These are phyloP conservation scores for Battus philenor DNA, from an alignment of 1,140 invertebrate genomes.

Conservation along the genomic window DNA sequence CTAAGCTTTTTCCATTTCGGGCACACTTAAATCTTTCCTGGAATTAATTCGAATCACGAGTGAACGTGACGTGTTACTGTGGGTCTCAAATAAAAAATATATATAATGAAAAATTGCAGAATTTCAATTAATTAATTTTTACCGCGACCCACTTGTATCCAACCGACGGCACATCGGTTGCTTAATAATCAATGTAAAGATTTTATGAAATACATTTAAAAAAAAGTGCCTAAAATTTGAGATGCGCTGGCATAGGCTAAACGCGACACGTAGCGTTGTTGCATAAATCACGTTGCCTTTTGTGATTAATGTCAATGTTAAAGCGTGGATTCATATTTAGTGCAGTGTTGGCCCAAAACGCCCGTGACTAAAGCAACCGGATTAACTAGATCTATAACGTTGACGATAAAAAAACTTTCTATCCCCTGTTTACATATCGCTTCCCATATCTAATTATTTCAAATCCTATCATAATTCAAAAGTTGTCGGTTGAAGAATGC, in stretches of 20 bases:
- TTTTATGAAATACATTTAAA: neutral
- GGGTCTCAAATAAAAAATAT: no score
- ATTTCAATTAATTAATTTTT: no score
- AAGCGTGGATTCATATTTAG: slow-evolving; percentile 71
- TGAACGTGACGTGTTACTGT: no score
- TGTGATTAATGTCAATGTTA: slow-evolving; percentile 72
- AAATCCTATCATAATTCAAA: slow-evolving; percentile 68
- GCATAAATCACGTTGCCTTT: slow-evolving; percentile 66
- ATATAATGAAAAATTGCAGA: no score
- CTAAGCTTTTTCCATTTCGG: neutral
- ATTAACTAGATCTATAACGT: slow-evolving; percentile 65
- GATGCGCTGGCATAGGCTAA: slow-evolving; percentile 30
- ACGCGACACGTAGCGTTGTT: slow-evolving; percentile 41
- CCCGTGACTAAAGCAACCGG: slow-evolving; percentile 63
- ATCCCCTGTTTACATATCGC: slow-evolving; percentile 66
- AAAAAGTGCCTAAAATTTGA: neutral
- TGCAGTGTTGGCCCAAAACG: slow-evolving; percentile 46
- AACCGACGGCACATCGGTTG: no score
- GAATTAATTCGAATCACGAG: no score
- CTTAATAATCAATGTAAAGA: neutral
- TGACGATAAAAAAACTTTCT: slow-evolving; percentile 55
- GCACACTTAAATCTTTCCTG: neutral
- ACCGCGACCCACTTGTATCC: no score
- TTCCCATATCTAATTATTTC: slow-evolving; percentile 63
- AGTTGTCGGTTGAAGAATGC: slow-evolving; percentile 28